Evolutionary conservation across 1,140 invertebrate species (phyloP).

Genomic region (Thaumatotibia leucotreta): DNA sequence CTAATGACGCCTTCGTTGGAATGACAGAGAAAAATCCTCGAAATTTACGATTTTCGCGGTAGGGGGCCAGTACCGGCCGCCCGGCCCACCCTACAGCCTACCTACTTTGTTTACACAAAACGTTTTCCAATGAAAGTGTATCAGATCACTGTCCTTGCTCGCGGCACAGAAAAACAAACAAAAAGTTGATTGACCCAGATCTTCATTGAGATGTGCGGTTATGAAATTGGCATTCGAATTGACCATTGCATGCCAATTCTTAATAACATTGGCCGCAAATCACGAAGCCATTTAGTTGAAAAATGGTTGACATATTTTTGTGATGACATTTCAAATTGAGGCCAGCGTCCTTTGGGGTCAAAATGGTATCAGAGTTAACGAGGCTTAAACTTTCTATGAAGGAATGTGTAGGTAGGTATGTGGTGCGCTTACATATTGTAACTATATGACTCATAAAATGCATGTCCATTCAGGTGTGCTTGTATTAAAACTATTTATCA

Average conservation of each 20-base stretch:
- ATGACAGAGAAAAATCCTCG: no score
- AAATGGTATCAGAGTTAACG: not conserved
- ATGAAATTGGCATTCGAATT: not conserved
- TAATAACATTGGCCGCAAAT: not conserved
- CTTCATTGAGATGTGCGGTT: not conserved
- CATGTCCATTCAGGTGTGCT: not conserved
- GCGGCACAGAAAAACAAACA: not conserved
- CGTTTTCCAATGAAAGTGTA: not conserved
- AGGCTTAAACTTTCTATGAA: not conserved
- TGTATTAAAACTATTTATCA: not conserved
- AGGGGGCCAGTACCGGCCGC: no score
- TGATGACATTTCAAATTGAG: not conserved
- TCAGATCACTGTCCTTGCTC: not conserved
- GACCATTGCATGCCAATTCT: not conserved
- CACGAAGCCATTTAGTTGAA: no score
- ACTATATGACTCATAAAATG: not conserved
- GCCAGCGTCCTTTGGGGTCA: not conserved
- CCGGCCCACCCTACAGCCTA: no score
- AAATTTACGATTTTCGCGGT: no score
- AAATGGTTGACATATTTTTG: no score
- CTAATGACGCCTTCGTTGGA: no score
- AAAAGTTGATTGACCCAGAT: not conserved
- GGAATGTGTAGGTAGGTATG: not conserved
- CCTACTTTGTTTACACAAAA: no score
- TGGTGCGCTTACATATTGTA: not conserved